Conservation (phyloP, 1,140 invertebrate species). For the Drosophila ohnishii region DNA sequence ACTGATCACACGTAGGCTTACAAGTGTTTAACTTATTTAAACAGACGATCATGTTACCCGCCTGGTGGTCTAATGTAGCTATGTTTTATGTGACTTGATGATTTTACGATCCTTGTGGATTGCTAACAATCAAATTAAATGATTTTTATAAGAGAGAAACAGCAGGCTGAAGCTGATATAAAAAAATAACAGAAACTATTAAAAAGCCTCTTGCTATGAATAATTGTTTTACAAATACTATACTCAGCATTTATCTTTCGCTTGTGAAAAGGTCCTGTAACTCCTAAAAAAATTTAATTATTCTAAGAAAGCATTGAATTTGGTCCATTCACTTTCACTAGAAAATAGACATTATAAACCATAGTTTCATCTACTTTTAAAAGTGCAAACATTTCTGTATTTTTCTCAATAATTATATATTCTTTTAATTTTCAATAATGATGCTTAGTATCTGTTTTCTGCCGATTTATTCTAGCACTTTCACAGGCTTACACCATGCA, state of each 20-base stretch:
- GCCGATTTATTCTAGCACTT: slow-evolving; percentile 15
- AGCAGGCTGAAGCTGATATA: neutral
- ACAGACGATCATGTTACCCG: slow-evolving; percentile 2
- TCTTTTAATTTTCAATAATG: neutral
- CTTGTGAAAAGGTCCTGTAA: neutral
- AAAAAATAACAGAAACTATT: neutral
- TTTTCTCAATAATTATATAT: no score
- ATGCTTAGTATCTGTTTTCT: neutral
- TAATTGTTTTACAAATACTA: no score
- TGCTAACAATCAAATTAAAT: neutral
- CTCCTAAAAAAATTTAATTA: no score
- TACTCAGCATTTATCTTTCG: neutral
- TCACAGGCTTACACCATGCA: slow-evolving; percentile 29
- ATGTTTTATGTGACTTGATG: neutral
- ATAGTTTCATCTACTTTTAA: neutral
- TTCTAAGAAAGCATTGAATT: no score
- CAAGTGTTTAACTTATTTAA: slow-evolving; percentile 9
- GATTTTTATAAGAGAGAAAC: neutral
- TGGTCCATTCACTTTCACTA: slow-evolving; percentile 6
- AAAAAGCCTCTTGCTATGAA: neutral
- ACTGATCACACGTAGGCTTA: slow-evolving; percentile 7
- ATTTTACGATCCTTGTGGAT: slow-evolving; percentile 2
- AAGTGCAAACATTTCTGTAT: accelerated
- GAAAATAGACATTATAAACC: neutral
- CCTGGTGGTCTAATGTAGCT: slow-evolving; percentile 5